These are phyloP conservation scores for Pseudolaguvia tuberculata DNA, from an alignment of 2,113 vertebrate species.

Conservation along the genomic window DNA sequence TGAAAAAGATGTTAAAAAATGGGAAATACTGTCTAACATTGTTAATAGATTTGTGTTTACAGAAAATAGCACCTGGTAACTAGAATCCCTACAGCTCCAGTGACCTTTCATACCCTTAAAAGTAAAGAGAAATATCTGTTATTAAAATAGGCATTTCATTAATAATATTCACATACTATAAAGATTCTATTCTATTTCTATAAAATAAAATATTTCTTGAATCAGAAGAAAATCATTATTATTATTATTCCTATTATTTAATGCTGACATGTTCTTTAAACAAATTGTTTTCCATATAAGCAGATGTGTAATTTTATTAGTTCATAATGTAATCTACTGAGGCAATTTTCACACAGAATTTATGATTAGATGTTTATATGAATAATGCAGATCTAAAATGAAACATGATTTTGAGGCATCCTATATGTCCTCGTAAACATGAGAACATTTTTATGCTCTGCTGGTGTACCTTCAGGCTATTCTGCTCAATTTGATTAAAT, in stretches of 20 bases:
- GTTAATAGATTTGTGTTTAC: too few relatives aligned
- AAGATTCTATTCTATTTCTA: not conserved
- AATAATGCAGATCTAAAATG: slow-evolving; percentile 6
- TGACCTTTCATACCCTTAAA: too few relatives aligned
- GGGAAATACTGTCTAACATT: too few relatives aligned
- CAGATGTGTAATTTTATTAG: slow-evolving; percentile 6
- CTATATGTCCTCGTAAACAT: not conserved
- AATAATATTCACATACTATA: not conserved
- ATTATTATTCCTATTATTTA: not conserved
- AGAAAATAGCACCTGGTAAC: too few relatives aligned
- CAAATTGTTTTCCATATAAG: not conserved
- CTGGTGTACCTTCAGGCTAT: not conserved
- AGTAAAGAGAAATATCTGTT: too few relatives aligned
- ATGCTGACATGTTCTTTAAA: not conserved
- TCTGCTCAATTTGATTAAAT: slow-evolving; percentile 7
- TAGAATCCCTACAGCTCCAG: too few relatives aligned
- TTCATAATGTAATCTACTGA: not conserved
- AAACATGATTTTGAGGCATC: not conserved
- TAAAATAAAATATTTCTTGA: not conserved
- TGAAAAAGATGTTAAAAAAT: too few relatives aligned
- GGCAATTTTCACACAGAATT: not conserved
- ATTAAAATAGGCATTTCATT: too few relatives aligned
- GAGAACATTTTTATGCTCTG: not conserved
- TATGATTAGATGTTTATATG: not conserved
- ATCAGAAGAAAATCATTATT: too few relatives aligned